Percentiles rank a stretch among this genome's conserved stretches.
phyloP scores from a whole-genome alignment of 2,888 invertebrate genomes.

The Drosophila diplacantha region DNA sequence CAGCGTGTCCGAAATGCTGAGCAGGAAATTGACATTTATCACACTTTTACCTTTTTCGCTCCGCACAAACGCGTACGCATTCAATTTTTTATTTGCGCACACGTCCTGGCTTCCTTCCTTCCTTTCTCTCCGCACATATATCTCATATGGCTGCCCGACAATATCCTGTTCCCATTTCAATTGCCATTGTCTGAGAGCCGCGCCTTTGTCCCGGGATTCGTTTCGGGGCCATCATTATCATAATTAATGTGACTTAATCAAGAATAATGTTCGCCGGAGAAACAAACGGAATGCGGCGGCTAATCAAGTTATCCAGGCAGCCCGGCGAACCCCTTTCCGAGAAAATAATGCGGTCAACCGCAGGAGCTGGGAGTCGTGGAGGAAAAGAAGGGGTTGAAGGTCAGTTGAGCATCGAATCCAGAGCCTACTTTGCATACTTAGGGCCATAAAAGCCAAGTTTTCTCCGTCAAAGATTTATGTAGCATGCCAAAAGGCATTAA shows the following conservation, averaged over 20 bases:
- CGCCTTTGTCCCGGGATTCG: conserved; percentile 52
- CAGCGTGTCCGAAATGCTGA: conserved; percentile 69
- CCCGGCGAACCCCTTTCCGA: conserved; percentile 19
- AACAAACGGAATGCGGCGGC: conserved; percentile 24
- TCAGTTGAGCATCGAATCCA: conserved; percentile 45
- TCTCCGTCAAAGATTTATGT: conserved; percentile 63
- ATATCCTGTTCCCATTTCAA: conserved; percentile 74
- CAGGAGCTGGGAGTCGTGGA: conserved; percentile 50
- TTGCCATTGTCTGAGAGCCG: conserved; percentile 53
- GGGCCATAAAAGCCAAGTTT: conserved; percentile 61
- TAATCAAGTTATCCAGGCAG: conserved; percentile 61
- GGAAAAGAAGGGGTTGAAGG: conserved; percentile 59
- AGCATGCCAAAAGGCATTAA: conserved; percentile 47
- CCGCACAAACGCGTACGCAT: conserved; percentile 20
- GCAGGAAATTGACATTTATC: conserved; percentile 75
- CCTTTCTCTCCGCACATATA: conserved; percentile 8
- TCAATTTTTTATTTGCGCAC: conserved; percentile 61
- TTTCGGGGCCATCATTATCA: conserved; percentile 69
- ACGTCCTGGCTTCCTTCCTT: conserved; percentile 46
- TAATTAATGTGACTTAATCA: conserved; percentile 75
- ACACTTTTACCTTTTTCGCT: conserved; percentile 51
- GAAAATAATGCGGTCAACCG: conserved; percentile 71
- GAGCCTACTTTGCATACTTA: conserved; percentile 60
- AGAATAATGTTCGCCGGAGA: conserved; percentile 66
- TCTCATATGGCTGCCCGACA: conserved; percentile 38